phyloP scores from a whole-genome alignment of 2,888 invertebrate genomes.

The Parnassius mnemosyne region DNA sequence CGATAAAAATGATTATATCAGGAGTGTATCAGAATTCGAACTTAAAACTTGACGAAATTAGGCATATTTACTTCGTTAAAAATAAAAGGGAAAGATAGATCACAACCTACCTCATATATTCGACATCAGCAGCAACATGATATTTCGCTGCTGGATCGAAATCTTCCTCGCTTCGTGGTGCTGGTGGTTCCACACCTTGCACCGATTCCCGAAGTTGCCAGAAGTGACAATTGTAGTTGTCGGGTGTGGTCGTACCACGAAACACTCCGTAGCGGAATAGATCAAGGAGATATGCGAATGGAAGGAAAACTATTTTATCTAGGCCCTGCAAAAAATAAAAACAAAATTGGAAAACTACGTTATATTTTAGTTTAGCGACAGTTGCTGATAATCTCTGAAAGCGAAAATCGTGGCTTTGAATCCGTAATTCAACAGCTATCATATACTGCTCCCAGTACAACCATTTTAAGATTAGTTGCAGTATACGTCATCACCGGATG shows the following conservation, averaged over 20 bases:
- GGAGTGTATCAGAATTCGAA: too few species aligned
- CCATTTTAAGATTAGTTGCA: too few species aligned
- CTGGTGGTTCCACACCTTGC: constrained; percentile 84
- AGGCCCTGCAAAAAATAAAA: constrained; percentile 71
- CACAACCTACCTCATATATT: constrained; percentile 81
- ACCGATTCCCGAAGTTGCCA: constrained; percentile 81
- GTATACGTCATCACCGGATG: too few species aligned
- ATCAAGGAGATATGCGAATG: constrained; percentile 85
- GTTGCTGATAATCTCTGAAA: too few species aligned
- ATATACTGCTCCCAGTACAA: too few species aligned
- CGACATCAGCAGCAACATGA: constrained; percentile 83
- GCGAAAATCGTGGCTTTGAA: too few species aligned
- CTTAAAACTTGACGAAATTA: too few species aligned
- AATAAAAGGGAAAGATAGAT: too few species aligned
- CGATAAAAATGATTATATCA: too few species aligned
- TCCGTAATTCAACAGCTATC: too few species aligned
- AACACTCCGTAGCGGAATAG: constrained; percentile 85
- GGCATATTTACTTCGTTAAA: too few species aligned
- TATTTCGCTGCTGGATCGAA: constrained; percentile 86
- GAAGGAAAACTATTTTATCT: constrained; percentile 85
- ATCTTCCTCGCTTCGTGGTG: constrained; percentile 80
- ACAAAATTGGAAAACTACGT: background rate
- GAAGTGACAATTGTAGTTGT: constrained; percentile 84
- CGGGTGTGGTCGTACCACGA: constrained; percentile 78
- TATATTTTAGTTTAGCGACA: background rate